Percentiles rank a stretch among this genome's conserved stretches.
Evolutionary conservation across 2,888 invertebrate genomes (phyloP).

Genomic region (Drosophila borborema): DNA sequence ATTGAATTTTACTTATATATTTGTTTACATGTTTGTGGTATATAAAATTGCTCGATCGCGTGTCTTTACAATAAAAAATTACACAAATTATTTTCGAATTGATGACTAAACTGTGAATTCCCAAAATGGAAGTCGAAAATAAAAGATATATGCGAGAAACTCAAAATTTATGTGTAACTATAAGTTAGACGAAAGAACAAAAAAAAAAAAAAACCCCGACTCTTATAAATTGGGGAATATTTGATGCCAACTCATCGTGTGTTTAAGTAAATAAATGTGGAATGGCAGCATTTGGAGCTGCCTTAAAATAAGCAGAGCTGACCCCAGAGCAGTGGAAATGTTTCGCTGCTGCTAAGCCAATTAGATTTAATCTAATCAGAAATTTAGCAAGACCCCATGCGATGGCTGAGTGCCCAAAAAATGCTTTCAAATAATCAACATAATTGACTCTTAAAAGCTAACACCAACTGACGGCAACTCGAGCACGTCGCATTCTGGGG

Average conservation of each 20-base stretch:
- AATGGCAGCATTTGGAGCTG: not conserved
- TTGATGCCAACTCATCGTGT: conserved; percentile 7
- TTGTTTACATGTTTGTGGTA: not conserved
- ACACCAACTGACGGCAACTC: conserved; percentile 2
- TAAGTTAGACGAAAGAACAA: not conserved
- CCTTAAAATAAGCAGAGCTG: not conserved
- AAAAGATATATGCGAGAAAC: not conserved
- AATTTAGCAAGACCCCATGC: conserved; percentile 28
- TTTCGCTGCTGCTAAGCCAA: not conserved
- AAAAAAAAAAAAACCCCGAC: not conserved
- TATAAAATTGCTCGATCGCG: not conserved
- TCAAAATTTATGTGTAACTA: not conserved
- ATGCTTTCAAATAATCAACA: conserved; percentile 1
- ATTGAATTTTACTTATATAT: not conserved
- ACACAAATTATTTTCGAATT: conserved; percentile 10
- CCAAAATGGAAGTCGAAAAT: not conserved
- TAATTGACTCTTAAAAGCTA: conserved; percentile 5
- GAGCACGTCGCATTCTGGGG: conserved; percentile 19
- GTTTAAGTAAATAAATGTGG: not conserved
- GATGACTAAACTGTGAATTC: conserved; percentile 8
- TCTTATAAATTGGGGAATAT: conserved; percentile 4
- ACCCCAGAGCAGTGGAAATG: not conserved
- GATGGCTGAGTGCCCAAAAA: conserved; percentile 4
- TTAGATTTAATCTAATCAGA: conserved; percentile 49
- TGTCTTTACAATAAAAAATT: not conserved